Evolutionary conservation across 35 echinoderm and acorn worm genomes (phyloP), one percentile per base, ranked within the genome.

Genomic region (Stichopus chloronotus): DNA sequence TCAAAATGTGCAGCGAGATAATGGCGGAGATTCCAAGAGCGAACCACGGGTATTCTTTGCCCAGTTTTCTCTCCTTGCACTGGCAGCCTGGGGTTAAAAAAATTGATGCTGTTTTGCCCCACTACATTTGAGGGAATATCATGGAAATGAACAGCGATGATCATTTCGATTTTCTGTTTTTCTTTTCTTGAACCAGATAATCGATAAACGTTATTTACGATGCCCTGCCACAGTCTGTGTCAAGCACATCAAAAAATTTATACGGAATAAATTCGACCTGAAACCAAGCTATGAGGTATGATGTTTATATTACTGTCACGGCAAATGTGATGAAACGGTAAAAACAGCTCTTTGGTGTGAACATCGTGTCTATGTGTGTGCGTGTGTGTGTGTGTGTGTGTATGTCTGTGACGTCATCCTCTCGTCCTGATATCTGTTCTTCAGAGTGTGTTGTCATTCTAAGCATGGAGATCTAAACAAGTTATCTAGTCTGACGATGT

Each of bases 241-340:
- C 25, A 59, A 52, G n/a, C 93, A 94, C 78, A 63, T 94, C 24
- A 94, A 94, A 54, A 94, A 94, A 78, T 94, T 94, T 24, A 91
- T 94, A 56, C 55, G 93, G 91, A 81, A 94, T 81, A 94, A 94
- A 55, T 94, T 94, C 68, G 88, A 88, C 60, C 79, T 94, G 25
- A 78, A 89, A 58, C 78, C 76, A 72, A 76, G 21, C 13, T 94
- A 91, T 63, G 78, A 89, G 93, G 93, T 94, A 91, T 57, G 19
- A 4, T 21, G 17, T 56, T 55, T 65, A 65, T 65, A 65, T 65
- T 65, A 17, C 30, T 13, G 59, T 23, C 20, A 25, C 9, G 83
- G 6, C 20, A 86, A 86, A 53, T 7, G 24, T 20, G 19, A 14
- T 19, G 25, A 30, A 21, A 19, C 13, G 25, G 19, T 21, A 14